Conservation (phyloP, 1,140 invertebrate genomes). For the Pararge aegeria region DNA sequence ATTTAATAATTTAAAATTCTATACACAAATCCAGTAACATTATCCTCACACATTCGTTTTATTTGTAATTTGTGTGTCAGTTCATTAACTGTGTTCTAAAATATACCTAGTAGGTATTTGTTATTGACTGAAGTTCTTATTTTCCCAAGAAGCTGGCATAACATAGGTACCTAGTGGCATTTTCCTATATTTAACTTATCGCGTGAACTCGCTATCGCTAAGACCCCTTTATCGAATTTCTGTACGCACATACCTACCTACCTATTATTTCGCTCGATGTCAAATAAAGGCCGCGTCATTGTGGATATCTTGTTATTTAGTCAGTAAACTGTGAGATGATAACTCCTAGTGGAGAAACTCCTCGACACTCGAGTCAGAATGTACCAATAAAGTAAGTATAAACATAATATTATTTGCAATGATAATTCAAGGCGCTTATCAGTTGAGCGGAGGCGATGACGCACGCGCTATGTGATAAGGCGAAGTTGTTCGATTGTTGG, state of each 20-base stretch:
- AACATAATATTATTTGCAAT: conserved; percentile 77
- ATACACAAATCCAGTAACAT: conserved; percentile 8
- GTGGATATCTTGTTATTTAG: conserved; percentile 45
- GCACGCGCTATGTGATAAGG: conserved; percentile 70
- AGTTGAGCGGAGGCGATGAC: conserved; percentile 72
- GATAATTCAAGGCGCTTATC: conserved; percentile 77
- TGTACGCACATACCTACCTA: conserved; percentile 32
- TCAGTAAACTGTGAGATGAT: conserved; percentile 47
- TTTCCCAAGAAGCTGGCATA: conserved; percentile 16
- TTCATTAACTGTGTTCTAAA: too few species aligned
- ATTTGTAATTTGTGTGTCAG: too few species aligned
- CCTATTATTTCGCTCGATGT: conserved; percentile 46
- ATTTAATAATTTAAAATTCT: conserved; percentile 22
- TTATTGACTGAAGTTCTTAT: not conserved
- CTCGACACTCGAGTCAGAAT: conserved; percentile 47
- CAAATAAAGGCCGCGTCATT: conserved; percentile 58
- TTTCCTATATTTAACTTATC: conserved; percentile 74
- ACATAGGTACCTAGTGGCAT: conserved; percentile 47
- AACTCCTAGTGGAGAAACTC: conserved; percentile 61
- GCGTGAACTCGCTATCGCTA: conserved; percentile 64
- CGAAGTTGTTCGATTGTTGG: conserved; percentile 55
- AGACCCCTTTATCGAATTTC: conserved; percentile 72
- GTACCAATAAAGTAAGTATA: conserved; percentile 69
- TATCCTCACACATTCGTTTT: not conserved
- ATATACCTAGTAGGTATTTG: not conserved